phyloP scores from a whole-genome alignment of 1,140 invertebrate species.

The Macrobrachium rosenbergii region DNA sequence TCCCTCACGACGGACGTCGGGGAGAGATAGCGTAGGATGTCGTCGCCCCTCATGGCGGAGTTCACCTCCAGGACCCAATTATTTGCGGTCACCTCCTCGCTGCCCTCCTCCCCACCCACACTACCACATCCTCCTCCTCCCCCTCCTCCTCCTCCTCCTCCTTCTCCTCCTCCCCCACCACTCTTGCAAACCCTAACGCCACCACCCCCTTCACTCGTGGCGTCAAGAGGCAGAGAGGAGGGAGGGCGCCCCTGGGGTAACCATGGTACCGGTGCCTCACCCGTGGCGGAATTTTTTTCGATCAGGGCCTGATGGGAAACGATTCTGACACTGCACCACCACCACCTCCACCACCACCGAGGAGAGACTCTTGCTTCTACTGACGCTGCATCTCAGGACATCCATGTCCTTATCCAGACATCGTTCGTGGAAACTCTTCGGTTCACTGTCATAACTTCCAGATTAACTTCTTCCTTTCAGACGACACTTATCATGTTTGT shows the following conservation, averaged over 20 bases:
- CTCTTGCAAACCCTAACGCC: background rate
- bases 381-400: too few species aligned
- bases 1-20: constrained; percentile 28
- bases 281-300: background rate
- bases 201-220: background rate
- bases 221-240: constrained; percentile 4
- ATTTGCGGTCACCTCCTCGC: background rate
- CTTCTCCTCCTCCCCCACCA: background rate
- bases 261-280: background rate
- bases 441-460: too few species aligned
- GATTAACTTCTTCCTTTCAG: too few species aligned
- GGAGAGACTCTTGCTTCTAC: too few species aligned
- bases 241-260: background rate
- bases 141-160: constrained; percentile 7
- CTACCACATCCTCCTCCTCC: background rate
- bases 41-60: constrained; percentile 21
- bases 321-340: too few species aligned
- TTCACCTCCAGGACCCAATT: background rate
- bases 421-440: too few species aligned
- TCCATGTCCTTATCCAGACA: too few species aligned
- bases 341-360: too few species aligned
- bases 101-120: background rate
- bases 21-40: constrained; percentile 11
- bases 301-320: too few species aligned
- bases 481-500: too few species aligned